Evolutionary conservation across 2,113 vertebrate genomes (phyloP), one percentile per base, ranked within the genome.

Genomic region (Tragulus kanchil): DNA sequence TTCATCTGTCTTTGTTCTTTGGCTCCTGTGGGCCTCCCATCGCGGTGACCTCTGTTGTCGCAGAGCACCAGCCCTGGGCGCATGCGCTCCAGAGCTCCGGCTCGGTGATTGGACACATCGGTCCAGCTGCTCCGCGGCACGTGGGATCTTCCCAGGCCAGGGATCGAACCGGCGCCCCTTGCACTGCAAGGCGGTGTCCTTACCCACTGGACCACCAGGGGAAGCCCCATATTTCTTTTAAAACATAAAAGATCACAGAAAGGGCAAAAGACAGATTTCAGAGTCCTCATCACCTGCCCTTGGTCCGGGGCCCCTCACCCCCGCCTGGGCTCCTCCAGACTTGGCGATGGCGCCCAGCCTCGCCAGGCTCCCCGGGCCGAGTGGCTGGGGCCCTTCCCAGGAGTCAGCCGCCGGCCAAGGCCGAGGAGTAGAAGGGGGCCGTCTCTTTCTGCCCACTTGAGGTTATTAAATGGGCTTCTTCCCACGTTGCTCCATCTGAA

Each of bases 291-390:
- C 8, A 4, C 15, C 15, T 12, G 48, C 8, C 8, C 52, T 14
- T 4, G 42, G 25, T 31, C 25, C 1, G 5, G 77, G 65, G 16
- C 8, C 26, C 1, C 12, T 2, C 12, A 1, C 23, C 8, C 17
- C 2, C 1, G 1, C 3, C 25, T 17, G 0, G 5, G 58, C 7
- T 52, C 48, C 3, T 17, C 36, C 31, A 17, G 36, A 19, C 26
- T 45, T 28, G 17, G 3, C 16, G 8, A 7, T 11, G 52, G 14
- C 1, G 5, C 23, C 56, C 4, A 6, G 5, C 0, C 26, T 31
- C 0, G 5, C 25, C 0, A 2, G 23, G 23, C 36, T 14, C 14
- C 59, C 7, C 0, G 2, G 15, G 12, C 65, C n/a, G 2, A 10
- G 71, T 3, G 36, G 21, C 71, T 3, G 0, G 54, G 54, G 14